These are phyloP conservation scores for Tyrannus savana DNA, from an alignment of 2,113 vertebrate species.

Conservation along the genomic window DNA sequence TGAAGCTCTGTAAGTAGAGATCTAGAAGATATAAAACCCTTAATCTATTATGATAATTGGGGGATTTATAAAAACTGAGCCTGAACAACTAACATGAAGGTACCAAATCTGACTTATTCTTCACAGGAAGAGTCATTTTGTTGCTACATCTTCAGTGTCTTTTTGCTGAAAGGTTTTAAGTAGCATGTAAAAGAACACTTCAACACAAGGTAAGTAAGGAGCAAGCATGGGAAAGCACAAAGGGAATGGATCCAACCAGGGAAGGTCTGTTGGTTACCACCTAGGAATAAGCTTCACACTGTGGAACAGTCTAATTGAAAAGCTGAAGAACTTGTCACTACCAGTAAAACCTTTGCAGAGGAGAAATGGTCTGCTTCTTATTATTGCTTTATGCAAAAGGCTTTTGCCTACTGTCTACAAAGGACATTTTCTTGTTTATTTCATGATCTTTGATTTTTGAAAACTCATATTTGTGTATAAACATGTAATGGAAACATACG, in stretches of 20 bases:
- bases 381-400: not conserved
- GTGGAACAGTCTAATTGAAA: not conserved
- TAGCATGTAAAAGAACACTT: not conserved
- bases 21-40: not conserved
- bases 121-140: not conserved
- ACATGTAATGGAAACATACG: not conserved
- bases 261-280: not conserved
- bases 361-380: not conserved
- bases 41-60: not conserved
- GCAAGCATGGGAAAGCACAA: not conserved
- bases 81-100: not conserved
- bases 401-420: not conserved
- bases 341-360: accelerated
- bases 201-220: not conserved
- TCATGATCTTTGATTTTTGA: not conserved
- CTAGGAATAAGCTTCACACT: not conserved
- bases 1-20: not conserved
- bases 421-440: not conserved
- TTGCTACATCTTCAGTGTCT: not conserved
- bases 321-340: not conserved
- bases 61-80: not conserved
- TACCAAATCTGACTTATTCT: not conserved
- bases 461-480: not conserved
- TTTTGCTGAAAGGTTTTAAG: not conserved
- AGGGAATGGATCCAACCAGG: not conserved